Percentiles rank a stretch among this genome's conserved stretches.
Conservation (phyloP, 1,140 invertebrate genomes). For the Tribolium castaneum region DNA sequence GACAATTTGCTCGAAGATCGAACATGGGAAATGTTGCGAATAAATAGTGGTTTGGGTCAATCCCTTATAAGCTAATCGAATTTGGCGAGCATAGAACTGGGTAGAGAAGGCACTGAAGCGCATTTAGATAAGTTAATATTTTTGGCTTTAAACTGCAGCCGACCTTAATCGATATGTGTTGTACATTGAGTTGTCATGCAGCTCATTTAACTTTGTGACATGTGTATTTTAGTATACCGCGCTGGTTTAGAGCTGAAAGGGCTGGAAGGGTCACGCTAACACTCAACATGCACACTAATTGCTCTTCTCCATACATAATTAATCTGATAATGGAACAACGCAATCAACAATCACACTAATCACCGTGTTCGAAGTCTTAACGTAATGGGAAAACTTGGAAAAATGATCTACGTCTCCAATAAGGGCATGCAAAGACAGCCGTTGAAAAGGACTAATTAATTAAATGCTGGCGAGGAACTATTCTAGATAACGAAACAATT, state of each 20-base stretch:
- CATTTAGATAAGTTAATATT: conserved; percentile 12
- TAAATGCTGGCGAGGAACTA: conserved; percentile 8
- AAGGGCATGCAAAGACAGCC: neutral
- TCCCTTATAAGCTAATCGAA: neutral
- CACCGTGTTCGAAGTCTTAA: conserved; percentile 8
- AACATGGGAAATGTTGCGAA: neutral
- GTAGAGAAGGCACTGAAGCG: neutral
- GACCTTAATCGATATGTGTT: conserved; percentile 23
- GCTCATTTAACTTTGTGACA: conserved; percentile 55
- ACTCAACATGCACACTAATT: conserved; percentile 56
- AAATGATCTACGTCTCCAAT: conserved; percentile 6
- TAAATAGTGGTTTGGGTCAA: neutral
- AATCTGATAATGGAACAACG: conserved; percentile 46
- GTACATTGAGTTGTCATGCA: conserved; percentile 52
- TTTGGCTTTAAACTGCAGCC: neutral
- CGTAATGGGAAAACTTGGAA: conserved; percentile 1
- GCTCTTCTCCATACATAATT: conserved; percentile 53
- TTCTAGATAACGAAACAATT: conserved; percentile 39
- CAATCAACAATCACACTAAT: conserved; percentile 36
- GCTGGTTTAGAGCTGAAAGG: conserved; percentile 43
- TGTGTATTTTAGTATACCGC: conserved; percentile 52
- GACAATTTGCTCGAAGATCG: neutral
- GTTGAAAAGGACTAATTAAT: conserved; percentile 22
- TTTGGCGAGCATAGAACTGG: neutral
- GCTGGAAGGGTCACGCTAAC: conserved; percentile 49